Percentiles rank a stretch among this genome's conserved stretches.
phyloP scores from a whole-genome alignment of 2,888 invertebrate genomes.

The Luffia ferchaultella region DNA sequence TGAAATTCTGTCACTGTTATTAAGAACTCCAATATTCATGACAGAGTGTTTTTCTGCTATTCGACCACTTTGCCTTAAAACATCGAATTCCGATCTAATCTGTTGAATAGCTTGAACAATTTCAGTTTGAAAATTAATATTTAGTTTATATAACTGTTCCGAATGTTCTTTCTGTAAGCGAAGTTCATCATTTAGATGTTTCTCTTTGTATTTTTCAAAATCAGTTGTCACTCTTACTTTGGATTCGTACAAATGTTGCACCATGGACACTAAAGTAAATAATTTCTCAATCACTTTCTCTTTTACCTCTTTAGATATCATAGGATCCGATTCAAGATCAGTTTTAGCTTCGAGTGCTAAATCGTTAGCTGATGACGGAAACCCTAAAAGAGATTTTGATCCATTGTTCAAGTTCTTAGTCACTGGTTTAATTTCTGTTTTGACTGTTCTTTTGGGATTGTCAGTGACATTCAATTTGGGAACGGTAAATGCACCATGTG shows the following conservation, averaged over 20 bases:
- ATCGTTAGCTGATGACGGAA: constrained; percentile 56
- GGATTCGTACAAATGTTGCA: constrained; percentile 53
- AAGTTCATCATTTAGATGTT: constrained; percentile 43
- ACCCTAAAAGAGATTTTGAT: constrained; percentile 39
- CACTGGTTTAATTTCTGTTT: constrained; percentile 23
- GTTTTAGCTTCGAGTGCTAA: constrained; percentile 52
- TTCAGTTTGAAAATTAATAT: constrained; percentile 56
- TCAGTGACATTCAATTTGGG: constrained; percentile 23
- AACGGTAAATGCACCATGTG: constrained; percentile 48
- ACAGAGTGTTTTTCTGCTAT: no score
- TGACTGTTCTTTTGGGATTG: constrained; percentile 24
- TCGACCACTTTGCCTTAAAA: constrained; percentile 34
- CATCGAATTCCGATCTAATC: constrained; percentile 48
- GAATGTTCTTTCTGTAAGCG: constrained; percentile 53
- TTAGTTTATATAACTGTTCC: constrained; percentile 50
- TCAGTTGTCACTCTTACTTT: constrained; percentile 54
- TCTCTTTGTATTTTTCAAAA: constrained; percentile 52
- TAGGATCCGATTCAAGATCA: constrained; percentile 52
- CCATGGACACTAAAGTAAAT: constrained; percentile 51
- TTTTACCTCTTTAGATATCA: constrained; percentile 46
- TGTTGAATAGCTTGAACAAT: constrained; percentile 52
- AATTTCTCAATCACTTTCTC: constrained; percentile 53
- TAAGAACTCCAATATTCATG: no score
- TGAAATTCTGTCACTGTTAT: no score
- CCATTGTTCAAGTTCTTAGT: constrained; percentile 29